These are phyloP conservation scores for Morone saxatilis DNA, from an alignment of 2,113 vertebrate genomes.

Conservation along the genomic window DNA sequence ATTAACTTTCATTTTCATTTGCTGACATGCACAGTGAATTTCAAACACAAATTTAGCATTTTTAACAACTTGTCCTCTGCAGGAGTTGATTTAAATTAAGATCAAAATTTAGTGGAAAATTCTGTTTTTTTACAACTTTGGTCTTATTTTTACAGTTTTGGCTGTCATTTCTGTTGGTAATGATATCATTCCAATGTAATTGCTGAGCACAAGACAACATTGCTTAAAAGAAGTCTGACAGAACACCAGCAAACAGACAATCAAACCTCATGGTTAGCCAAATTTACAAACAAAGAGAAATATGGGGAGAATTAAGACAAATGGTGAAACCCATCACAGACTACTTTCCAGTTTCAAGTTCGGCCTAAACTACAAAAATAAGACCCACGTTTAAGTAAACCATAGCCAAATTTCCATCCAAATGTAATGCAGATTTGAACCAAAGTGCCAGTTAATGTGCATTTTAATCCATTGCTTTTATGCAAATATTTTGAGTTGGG, in stretches of 20 bases:
- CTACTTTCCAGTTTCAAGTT: not conserved
- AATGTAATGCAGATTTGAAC: no score
- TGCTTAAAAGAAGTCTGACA: constrained; percentile 4
- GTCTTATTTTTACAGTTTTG: not conserved
- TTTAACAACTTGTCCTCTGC: not conserved
- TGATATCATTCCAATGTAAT: not conserved
- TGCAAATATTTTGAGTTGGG: not conserved
- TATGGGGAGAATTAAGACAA: not conserved
- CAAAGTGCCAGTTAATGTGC: not conserved
- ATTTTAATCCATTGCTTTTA: not conserved
- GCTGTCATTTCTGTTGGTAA: not conserved
- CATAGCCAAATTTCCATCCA: not conserved
- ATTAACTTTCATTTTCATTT: constrained; percentile 43
- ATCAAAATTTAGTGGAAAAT: not conserved
- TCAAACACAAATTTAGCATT: constrained; percentile 19
- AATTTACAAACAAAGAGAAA: not conserved
- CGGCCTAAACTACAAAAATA: not conserved
- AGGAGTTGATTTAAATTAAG: constrained; percentile 27
- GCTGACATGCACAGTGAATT: constrained; percentile 44
- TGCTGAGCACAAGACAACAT: not conserved
- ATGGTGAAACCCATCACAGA: not conserved
- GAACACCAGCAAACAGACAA: not conserved
- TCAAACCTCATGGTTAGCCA: not conserved
- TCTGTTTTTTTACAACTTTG: not conserved
- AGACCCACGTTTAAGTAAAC: no score